Evolutionary conservation across 2,888 invertebrate genomes (phyloP), one percentile per base, ranked within the genome.

Genomic region (Antheraea assamensis): DNA sequence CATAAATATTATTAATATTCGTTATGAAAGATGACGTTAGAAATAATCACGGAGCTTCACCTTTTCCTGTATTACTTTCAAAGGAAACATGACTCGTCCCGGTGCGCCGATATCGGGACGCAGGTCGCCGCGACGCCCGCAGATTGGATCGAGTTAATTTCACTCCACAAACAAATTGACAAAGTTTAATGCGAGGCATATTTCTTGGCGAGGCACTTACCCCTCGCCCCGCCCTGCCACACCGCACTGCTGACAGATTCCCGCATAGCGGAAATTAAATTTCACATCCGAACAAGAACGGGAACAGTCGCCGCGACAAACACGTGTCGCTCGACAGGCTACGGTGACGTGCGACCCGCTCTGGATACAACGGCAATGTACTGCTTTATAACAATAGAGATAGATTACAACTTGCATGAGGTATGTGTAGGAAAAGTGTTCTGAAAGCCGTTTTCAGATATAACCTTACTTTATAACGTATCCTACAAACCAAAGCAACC

Each of bases 61-160:
- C 87, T 89, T 84, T 85, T 84, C 85, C 85, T 83, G 82, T 82
- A 84, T 84, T 81, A 82, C 82, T 82, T 83, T 84, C 80, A 76
- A 76, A 81, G 92, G 90, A 92, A 92, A 89, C 89, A 87, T 89
- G 89, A 88, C 85, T 83, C 76, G 81, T 79, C 79, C 81, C 82
- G 86, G 82, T 84, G 83, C 80, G 80, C 77, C 84, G 86, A 86
- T 88, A 90, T 88, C 89, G 85, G 87, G 80, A 87, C 88, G 87
- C 90, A 87, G 90, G 90, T 91, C 91, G 90, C 84, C 83, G 87
- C 84, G 78, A 79, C 81, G 88, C 90, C 90, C 92, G 88, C 92
- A 93, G 94, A 94, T 94, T 93, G 92, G 94, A 94, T 94, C 94
- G 92, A 94, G 94, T 94, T 94, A 94, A 94, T 94, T 94, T 94